Percentiles rank a stretch among this genome's conserved stretches.
Conservation (phyloP, 2,797 vertebrate genomes). For the Pelodytes ibericus region DNA sequence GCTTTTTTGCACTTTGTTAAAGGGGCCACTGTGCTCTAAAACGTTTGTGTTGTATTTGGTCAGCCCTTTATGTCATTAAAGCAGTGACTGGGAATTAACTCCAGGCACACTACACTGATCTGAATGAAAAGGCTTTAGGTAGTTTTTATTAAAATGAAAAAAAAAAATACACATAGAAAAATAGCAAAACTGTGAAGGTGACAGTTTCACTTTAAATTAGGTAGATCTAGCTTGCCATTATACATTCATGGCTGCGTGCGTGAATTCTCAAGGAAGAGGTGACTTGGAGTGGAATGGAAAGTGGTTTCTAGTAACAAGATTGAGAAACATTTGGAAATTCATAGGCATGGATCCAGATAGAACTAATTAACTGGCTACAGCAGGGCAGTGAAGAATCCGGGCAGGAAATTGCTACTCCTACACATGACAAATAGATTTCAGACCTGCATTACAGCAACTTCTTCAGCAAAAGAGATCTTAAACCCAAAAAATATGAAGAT, state of each 20-base stretch:
- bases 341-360: slow-evolving; percentile 15
- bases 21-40: too few relatives aligned
- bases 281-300: slow-evolving; percentile 7
- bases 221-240: background rate
- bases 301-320: slow-evolving; percentile 34
- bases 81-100: too few relatives aligned
- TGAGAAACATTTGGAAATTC: slow-evolving; percentile 12
- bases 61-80: too few relatives aligned
- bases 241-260: background rate
- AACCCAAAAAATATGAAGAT: background rate
- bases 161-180: too few relatives aligned
- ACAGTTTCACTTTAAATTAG: too few relatives aligned
- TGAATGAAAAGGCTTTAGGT: too few relatives aligned
- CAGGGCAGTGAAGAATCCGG: slow-evolving; percentile 23
- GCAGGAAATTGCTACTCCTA: slow-evolving; percentile 25
- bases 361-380: slow-evolving; percentile 45
- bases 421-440: slow-evolving; percentile 31
- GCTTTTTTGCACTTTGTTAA: too few relatives aligned
- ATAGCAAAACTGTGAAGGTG: too few relatives aligned
- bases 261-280: background rate
- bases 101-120: too few relatives aligned
- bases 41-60: too few relatives aligned
- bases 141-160: too few relatives aligned
- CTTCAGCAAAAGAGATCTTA: slow-evolving; percentile 18
- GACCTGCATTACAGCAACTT: background rate